A percentile compares a stretch with the other conserved stretches of the same genome.
phyloP scores from a whole-genome alignment of 2,888 invertebrate genomes.

The Campaea margaritaria region DNA sequence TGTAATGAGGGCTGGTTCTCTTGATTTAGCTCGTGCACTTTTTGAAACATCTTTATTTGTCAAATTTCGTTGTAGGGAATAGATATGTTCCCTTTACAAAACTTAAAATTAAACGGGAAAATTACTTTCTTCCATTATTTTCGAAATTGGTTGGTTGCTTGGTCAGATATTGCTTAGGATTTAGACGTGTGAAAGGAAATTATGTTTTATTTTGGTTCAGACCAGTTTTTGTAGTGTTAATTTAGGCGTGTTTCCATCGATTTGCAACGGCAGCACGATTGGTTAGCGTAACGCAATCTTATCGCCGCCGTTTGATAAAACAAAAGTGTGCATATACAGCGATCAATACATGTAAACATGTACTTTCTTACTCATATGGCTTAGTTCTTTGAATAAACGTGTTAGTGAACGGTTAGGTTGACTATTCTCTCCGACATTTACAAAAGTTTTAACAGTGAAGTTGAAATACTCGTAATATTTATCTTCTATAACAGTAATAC shows the following conservation, averaged over 20 bases:
- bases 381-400: slow-evolving; percentile 13
- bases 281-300: slow-evolving; percentile 73
- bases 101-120: too few relatives aligned
- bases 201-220: not conserved
- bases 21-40: not conserved
- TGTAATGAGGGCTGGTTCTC: not conserved
- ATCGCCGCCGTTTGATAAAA: slow-evolving; percentile 75
- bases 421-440: slow-evolving; percentile 1
- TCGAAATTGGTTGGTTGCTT: too few relatives aligned
- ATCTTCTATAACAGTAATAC: slow-evolving; percentile 44
- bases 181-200: too few relatives aligned
- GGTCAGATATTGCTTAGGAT: too few relatives aligned
- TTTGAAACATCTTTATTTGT: too few relatives aligned
- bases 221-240: slow-evolving; percentile 22
- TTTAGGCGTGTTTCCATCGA: slow-evolving; percentile 49
- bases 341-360: slow-evolving; percentile 62
- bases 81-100: too few relatives aligned
- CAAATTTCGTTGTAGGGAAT: too few relatives aligned
- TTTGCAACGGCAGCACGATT: slow-evolving; percentile 58
- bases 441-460: not conserved
- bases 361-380: slow-evolving; percentile 45
- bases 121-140: too few relatives aligned
- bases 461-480: slow-evolving; percentile 3
- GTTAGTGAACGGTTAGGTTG: slow-evolving; percentile 1
- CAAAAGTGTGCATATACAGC: slow-evolving; percentile 60